These are phyloP conservation scores for Drosophila parvula DNA, from an alignment of 1,140 invertebrate species.

Conservation along the genomic window DNA sequence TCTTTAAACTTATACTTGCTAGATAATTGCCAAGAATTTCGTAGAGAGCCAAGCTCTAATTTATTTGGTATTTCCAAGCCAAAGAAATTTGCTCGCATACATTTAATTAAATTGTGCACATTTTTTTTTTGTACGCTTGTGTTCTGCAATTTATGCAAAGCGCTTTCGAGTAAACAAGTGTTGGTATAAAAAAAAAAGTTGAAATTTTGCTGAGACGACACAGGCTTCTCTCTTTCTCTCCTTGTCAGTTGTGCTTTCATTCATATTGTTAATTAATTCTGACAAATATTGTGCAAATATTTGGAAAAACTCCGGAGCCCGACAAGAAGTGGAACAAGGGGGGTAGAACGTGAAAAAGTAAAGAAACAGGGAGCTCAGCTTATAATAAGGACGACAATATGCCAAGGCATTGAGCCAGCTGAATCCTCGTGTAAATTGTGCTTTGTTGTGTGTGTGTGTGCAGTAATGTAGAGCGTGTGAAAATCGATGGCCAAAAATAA, in stretches of 20 bases:
- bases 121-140: conserved; percentile 26
- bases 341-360: background rate
- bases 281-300: conserved; percentile 79
- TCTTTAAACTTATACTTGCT: background rate
- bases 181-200: conserved; percentile 15
- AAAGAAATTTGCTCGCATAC: conserved; percentile 31
- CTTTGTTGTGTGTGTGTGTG: conserved; percentile 10
- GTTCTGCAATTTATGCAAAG: conserved; percentile 65
- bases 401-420: conserved; percentile 28
- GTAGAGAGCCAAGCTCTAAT: background rate
- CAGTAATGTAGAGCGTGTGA: conserved; percentile 50
- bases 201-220: conserved; percentile 68
- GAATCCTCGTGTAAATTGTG: conserved; percentile 30
- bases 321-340: conserved; percentile 11
- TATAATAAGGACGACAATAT: conserved; percentile 43
- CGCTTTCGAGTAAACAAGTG: conserved; percentile 60
- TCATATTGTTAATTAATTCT: conserved; percentile 76
- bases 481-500: conserved; percentile 80
- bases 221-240: background rate
- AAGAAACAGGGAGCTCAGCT: conserved; percentile 1
- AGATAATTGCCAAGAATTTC: background rate
- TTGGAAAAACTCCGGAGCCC: conserved; percentile 54
- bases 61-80: conserved; percentile 14
- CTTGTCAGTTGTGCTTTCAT: background rate
- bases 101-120: conserved; percentile 50